Percentiles rank a stretch among this genome's conserved stretches.
phyloP scores from a whole-genome alignment of 1,140 invertebrate species.

The Phortica variegata region DNA sequence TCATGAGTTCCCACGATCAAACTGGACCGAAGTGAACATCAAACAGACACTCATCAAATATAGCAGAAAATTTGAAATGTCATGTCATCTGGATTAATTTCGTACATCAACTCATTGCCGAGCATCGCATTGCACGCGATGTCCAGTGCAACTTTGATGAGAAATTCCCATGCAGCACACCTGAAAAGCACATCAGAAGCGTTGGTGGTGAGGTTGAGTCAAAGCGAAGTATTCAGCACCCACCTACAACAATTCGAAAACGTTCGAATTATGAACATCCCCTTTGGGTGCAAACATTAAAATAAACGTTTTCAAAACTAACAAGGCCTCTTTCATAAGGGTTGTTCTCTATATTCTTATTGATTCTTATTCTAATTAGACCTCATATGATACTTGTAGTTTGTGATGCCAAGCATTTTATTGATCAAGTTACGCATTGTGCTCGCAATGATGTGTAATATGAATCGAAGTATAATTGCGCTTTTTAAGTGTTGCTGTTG shows the following conservation, averaged over 20 bases:
- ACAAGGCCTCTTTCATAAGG: too few species aligned
- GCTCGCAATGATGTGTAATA: too few species aligned
- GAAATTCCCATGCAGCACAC: constrained; percentile 49
- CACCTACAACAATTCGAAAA: too few species aligned
- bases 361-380: constrained; percentile 39
- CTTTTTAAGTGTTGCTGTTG: constrained; percentile 46
- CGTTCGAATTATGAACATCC: constrained; percentile 14
- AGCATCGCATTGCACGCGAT: constrained; percentile 49
- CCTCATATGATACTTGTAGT: constrained; percentile 16
- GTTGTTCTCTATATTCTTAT: too few species aligned
- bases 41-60: constrained; percentile 18
- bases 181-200: constrained; percentile 17
- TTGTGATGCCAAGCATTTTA: constrained; percentile 52
- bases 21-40: constrained; percentile 2
- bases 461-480: constrained; percentile 52
- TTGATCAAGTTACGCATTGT: constrained; percentile 55
- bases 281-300: too few species aligned
- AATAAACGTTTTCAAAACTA: too few species aligned
- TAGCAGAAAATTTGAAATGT: constrained; percentile 37
- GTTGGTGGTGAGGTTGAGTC: constrained; percentile 25
- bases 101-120: constrained; percentile 27
- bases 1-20: constrained; percentile 43
- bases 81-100: constrained; percentile 53
- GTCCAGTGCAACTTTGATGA: too few species aligned
- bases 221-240: constrained; percentile 20